Conservation (phyloP, 2,797 vertebrate species). For the Sphaeramia orbicularis region DNA sequence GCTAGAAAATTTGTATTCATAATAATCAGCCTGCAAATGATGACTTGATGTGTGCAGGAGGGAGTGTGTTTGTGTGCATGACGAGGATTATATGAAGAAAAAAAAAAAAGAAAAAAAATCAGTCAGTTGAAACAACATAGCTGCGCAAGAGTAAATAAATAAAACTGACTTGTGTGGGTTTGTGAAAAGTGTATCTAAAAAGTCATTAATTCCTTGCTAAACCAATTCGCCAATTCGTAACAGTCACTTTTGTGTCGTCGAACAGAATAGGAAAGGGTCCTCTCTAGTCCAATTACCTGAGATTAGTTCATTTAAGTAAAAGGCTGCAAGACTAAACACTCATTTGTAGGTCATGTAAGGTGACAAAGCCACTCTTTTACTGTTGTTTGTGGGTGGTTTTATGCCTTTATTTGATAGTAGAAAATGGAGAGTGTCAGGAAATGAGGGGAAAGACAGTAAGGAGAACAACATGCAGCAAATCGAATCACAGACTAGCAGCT, state of each 20-base stretch:
- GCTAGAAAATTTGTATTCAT: constrained; percentile 22
- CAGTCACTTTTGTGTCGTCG: background rate
- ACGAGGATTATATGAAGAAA: no score
- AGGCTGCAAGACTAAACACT: background rate
- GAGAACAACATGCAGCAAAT: no score
- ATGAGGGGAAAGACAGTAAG: no score
- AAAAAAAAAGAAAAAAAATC: constrained; percentile 6
- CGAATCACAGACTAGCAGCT: no score
- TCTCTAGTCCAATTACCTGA: background rate
- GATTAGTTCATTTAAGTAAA: constrained; percentile 18
- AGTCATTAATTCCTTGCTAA: constrained; percentile 11
- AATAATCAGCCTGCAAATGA: constrained; percentile 11
- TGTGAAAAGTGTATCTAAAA: constrained; percentile 2
- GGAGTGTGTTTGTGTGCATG: background rate
- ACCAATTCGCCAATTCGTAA: constrained; percentile 20
- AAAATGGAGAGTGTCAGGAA: no score
- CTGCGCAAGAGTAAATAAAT: background rate
- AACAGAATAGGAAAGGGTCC: background rate
- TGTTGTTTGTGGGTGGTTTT: no score
- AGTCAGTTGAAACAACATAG: background rate
- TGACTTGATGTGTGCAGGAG: background rate
- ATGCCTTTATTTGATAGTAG: no score
- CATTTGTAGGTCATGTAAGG: constrained; percentile 24
- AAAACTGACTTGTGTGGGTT: background rate
- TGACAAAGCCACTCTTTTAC: background rate